Base-by-base conservation (phyloP, 2,797 vertebrate species). In the Chiloscyllium punctatum region DNA sequence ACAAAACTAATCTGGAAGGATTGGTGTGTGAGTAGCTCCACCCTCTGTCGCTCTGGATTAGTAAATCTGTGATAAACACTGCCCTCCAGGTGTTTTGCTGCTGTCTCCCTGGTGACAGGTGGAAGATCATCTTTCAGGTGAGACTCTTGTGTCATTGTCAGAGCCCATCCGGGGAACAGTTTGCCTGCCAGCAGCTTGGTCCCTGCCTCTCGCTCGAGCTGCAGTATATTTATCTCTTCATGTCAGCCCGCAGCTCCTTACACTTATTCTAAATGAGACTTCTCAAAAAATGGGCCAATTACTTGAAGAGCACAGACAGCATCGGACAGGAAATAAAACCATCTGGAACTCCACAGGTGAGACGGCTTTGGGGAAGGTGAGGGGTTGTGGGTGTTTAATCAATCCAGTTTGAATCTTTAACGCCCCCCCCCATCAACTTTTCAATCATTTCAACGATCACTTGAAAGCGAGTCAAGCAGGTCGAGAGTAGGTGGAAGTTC, bases 241-340 rank as follows among this genome's bases (percentile, higher is more conserved):
- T 94, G 68, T 48, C 25, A 94, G 30, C 16, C 48, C 5, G 69
- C 16, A 94, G 42, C 42, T 51, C 30, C 68, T 23, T 51, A 15
- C 16, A 72, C 23, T 25, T 15, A 37, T 94, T 71, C 68, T 94
- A 71, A 94, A 94, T 94, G 92, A 51, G 68, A 74, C 42, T 94
- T 68, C 37, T 71, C 4, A 68, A 94, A 72, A 94, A 71, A 94
- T 72, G 92, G 92, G 92, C 92, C 92, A 94, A 5, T 15, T 72
- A 72, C 23, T 48, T 72, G 92, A 72, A 74, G 92, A 94, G 30
- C 68, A 51, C 92, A 94, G 92, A 71, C 69, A 27, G 30, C 57
- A 66, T n/a, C 92, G 1, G 37, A 5, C 68, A 94, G 68, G 92
- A 94, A 72, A 51, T 27, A 30, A 94, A 94, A n/a, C 30, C 68